Evolutionary conservation across 1,140 invertebrate genomes (phyloP).

Genomic region (Sitobion miscanthi): DNA sequence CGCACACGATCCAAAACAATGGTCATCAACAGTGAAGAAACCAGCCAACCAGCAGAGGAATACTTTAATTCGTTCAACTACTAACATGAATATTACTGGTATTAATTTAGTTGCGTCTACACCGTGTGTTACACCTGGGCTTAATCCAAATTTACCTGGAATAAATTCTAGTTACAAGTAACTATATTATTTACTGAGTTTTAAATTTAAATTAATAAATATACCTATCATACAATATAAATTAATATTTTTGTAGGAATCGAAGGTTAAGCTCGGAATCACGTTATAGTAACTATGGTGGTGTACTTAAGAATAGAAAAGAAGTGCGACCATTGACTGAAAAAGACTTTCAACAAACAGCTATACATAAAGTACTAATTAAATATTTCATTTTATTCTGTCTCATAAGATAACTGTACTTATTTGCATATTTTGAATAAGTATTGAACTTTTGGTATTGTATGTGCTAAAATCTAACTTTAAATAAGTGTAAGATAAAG

Average conservation of each 20-base stretch:
- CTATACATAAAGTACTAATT: constrained; percentile 32
- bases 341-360: constrained; percentile 44
- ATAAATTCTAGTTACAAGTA: constrained; percentile 52
- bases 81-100: constrained; percentile 29
- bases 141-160: constrained; percentile 39
- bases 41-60: not conserved
- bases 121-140: constrained; percentile 35
- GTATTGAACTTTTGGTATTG: not conserved
- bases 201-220: not conserved
- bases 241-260: constrained; percentile 19
- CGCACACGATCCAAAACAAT: constrained; percentile 29
- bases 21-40: constrained; percentile 36
- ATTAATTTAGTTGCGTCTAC: constrained; percentile 48
- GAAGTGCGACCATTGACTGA: constrained; percentile 46
- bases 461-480: not conserved
- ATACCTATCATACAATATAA: not conserved
- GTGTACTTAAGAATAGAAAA: constrained; percentile 49
- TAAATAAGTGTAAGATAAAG: too few relatives aligned
- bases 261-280: constrained; percentile 45
- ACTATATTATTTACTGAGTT: not conserved
- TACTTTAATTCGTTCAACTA: constrained; percentile 17
- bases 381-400: not conserved
- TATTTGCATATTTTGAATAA: not conserved
- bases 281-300: constrained; percentile 51
- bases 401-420: not conserved